Base-by-base conservation (phyloP, 1,140 invertebrate species). In the Brachionus rotundiformis region DNA sequence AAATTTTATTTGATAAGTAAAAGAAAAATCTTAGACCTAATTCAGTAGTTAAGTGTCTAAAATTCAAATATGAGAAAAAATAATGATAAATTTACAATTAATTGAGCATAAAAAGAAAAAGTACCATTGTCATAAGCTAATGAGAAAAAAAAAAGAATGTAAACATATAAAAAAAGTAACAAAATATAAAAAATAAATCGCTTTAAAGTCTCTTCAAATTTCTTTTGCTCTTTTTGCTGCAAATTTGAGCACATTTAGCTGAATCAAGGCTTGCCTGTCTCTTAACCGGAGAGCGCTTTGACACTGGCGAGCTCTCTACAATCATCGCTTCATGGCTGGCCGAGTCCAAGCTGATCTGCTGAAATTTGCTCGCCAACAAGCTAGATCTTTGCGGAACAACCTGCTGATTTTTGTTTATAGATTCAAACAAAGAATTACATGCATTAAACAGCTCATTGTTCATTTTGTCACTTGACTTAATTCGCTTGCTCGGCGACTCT, bases 181-280 rank as follows among this genome's bases (percentile, higher is more conserved):
- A 68, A 68, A 68, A 31, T 39, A 39, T 1, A 68, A 68, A 68
- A 68, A 36, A 63, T 63, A 71, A 33, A 36, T 71, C 31, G 29
- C 29, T 41, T 31, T 63, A 79, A 54, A 79, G 59, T 59, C 76
- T 54, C 47, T 79, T 79, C n/a, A 79, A 63, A 59, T 79, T 79
- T 41, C 19, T 79, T 33, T 33, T 79, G 25, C 76, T 79, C 29
- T 63, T 54, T 79, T 79, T 79, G 33, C 76, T 79, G 33, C 76
- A 36, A 1, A 79, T 79, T 61, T 36, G 33, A 23, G 4, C 71
- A 63, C 23, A 23, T 41, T 61, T 79, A 5, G 36, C 36, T 3
- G 11, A 25, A 25, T 71, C 19, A 8, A 29, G 25, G 11, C 25
- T 63, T 11, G 16, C 7, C 65, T 79, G 76, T 31, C 31, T 19